These are phyloP conservation scores for Cebidichthys violaceus DNA, from an alignment of 2,113 vertebrate genomes.

Conservation along the genomic window DNA sequence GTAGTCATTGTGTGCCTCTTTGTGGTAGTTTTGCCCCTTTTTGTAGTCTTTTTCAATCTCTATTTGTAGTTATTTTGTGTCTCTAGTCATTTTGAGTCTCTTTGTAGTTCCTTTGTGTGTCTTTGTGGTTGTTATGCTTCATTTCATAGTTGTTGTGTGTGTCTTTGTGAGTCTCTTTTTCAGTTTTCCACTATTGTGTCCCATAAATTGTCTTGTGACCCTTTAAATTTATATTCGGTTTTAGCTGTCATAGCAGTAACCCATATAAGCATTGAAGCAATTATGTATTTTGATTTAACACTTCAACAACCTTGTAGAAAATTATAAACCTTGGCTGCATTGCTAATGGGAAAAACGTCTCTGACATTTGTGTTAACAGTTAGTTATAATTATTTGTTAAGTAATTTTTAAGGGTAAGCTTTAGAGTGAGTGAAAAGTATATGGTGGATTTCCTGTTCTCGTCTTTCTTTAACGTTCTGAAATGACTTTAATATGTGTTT, in stretches of 20 bases:
- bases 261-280: background rate
- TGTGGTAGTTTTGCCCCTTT: no score
- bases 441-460: conserved; percentile 19
- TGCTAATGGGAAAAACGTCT: background rate
- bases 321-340: background rate
- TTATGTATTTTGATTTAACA: background rate
- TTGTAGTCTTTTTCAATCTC: no score
- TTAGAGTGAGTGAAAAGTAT: conserved; percentile 21
- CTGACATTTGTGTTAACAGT: background rate
- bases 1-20: no score
- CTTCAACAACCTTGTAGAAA: background rate
- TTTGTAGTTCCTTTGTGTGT: no score
- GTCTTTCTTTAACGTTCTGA: conserved; percentile 10
- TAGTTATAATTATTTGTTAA: background rate
- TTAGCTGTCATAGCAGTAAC: background rate
- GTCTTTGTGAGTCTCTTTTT: no score
- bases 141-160: no score
- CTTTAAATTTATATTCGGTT: background rate
- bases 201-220: background rate
- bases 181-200: background rate
- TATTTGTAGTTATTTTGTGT: no score
- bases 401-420: background rate
- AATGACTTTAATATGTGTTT: conserved; percentile 11
- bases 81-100: no score
- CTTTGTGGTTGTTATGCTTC: no score